phyloP scores from a whole-genome alignment of 2,888 invertebrate genomes.

The Eupithecia subumbrata region DNA sequence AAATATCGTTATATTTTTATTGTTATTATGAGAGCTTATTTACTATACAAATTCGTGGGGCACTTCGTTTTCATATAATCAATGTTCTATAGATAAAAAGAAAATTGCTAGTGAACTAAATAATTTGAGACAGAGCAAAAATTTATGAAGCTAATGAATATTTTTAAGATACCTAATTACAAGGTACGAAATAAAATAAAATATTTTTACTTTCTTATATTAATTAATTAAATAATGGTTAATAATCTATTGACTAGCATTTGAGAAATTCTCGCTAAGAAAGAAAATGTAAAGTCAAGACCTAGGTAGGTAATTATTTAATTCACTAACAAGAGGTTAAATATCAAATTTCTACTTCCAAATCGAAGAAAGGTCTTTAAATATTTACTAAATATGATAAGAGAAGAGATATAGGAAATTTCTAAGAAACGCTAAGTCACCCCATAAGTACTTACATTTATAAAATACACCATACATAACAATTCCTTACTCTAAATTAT shows the following conservation, averaged over 20 bases:
- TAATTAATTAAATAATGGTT: neutral
- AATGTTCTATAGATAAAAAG: constrained; percentile 47
- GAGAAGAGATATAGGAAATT: constrained; percentile 34
- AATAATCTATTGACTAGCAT: neutral
- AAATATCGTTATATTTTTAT: constrained; percentile 49
- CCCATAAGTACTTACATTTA: constrained; percentile 37
- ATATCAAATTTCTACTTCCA: constrained; percentile 40
- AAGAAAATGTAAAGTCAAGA: neutral
- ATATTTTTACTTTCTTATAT: neutral
- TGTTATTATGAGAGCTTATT: constrained; percentile 65
- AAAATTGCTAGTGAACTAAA: constrained; percentile 52
- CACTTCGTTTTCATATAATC: constrained; percentile 59
- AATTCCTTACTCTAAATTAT: constrained; percentile 44
- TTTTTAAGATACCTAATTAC: neutral
- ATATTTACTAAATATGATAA: constrained; percentile 36
- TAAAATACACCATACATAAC: constrained; percentile 44
- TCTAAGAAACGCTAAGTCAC: constrained; percentile 40
- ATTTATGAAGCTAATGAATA: neutral
- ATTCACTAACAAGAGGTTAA: constrained; percentile 38
- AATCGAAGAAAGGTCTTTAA: constrained; percentile 36
- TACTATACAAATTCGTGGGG: constrained; percentile 79
- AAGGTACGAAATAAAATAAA: neutral
- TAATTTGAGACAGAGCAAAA: constrained; percentile 4
- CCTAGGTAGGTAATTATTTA: constrained; percentile 24
- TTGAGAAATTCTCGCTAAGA: neutral